Evolutionary conservation across 2,888 invertebrate genomes (phyloP).

Genomic region (Argyra leucocephala): DNA sequence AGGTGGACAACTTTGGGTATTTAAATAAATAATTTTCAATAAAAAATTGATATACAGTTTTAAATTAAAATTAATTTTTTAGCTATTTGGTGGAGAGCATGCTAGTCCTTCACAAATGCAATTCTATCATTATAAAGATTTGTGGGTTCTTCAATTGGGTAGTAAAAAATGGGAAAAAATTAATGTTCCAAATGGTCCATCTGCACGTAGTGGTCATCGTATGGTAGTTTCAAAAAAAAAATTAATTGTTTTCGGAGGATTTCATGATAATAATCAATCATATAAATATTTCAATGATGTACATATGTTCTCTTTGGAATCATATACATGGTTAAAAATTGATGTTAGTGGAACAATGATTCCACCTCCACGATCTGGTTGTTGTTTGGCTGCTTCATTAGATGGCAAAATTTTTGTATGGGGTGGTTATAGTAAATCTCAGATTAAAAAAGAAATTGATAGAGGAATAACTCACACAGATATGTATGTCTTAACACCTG

Average conservation of each 20-base stretch:
- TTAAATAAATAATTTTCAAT: constrained; percentile 1
- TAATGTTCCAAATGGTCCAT: constrained; percentile 62
- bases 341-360: constrained; percentile 52
- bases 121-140: constrained; percentile 85
- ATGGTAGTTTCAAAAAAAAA: constrained; percentile 74
- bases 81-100: constrained; percentile 84
- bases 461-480: constrained; percentile 62
- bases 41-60: not conserved
- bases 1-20: constrained; percentile 58
- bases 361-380: constrained; percentile 73
- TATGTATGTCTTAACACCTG: constrained; percentile 55
- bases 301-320: constrained; percentile 69
- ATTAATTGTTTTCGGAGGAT: constrained; percentile 82
- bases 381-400: constrained; percentile 44
- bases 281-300: constrained; percentile 85
- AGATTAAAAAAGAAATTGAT: constrained; percentile 63
- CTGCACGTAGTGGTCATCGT: constrained; percentile 78
- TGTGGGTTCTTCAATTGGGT: constrained; percentile 75
- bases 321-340: constrained; percentile 67
- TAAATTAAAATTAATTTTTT: not conserved
- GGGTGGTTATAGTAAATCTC: constrained; percentile 70
- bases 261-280: constrained; percentile 76
- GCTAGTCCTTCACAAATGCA: constrained; percentile 82
- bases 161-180: constrained; percentile 79
- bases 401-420: constrained; percentile 60